Evolutionary conservation across 92 coral and sea anemone species (phyloP), one percentile per base, ranked within the genome.

Genomic region (Epizoanthus scotinus): DNA sequence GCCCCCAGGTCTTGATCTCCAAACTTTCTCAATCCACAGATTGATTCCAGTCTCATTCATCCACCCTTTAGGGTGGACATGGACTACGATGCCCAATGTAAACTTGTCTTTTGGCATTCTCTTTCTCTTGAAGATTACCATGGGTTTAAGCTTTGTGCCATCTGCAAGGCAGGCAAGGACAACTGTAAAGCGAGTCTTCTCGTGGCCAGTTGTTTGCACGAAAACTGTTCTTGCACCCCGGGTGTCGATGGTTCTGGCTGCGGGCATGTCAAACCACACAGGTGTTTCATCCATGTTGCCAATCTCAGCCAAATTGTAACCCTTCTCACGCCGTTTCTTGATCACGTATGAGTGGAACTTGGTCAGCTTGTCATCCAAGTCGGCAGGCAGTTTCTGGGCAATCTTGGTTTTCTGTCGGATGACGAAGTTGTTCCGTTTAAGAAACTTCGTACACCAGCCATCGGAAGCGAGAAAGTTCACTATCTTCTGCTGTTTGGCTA

Each of bases 261-360:
- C 59, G 5, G 85, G 89, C 87, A 87, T 87, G 63, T 82, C 73
- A 34, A 87, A 87, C 80, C 90, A 87, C 15, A 87, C 87, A 13
- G 36, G 36, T 4, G 36, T 31, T 4, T 31, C 36, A 4, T 31
- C 36, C 36, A 31, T 31, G 36, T 31, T 64, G 22, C 83, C 83
- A 63, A 80, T 80, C 31, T 42, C 53, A 12, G 63, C 12, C 1
- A 79, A 22, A 40, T 64, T 22, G 53, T 80, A 80, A 31, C 52
- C 61, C 44, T 2, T 75, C 55, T 66, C 67, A 60, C 67, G 65
- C 44, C 84, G n/a, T 19, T 56, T 27, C 27, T 80, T 80, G 77
- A 80, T 53, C 21, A 80, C 22, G 77, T 65, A 80, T 38, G 74
- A 55, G 26, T 80, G 63, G 77, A 80, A 66, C 63, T 58, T 62